These are phyloP conservation scores for Odontamblyopus lacepedii DNA, from an alignment of 2,797 vertebrate species.

Conservation along the genomic window DNA sequence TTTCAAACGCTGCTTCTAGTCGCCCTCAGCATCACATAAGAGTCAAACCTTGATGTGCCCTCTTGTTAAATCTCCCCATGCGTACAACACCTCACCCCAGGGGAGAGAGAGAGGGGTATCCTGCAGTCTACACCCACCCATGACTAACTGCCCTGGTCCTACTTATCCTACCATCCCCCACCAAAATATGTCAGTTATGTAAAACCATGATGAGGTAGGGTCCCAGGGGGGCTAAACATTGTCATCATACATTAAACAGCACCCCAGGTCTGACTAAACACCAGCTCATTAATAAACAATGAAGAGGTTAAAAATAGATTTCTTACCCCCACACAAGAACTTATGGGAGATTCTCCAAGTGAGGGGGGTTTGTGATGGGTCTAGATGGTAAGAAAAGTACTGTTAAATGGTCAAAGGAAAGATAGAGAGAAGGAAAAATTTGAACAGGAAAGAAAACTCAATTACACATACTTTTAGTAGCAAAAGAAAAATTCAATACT, in stretches of 20 bases:
- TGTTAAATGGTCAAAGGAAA: background rate
- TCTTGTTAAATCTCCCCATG: constrained; percentile 64
- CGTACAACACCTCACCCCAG: constrained; percentile 46
- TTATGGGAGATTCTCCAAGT: constrained; percentile 48
- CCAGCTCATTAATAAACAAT: constrained; percentile 78
- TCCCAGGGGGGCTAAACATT: constrained; percentile 66
- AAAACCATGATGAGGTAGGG: constrained; percentile 61
- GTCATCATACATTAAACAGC: constrained; percentile 81
- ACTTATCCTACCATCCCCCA: constrained; percentile 1
- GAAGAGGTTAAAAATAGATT: constrained; percentile 75
- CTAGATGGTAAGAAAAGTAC: background rate
- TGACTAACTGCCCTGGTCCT: constrained; percentile 38
- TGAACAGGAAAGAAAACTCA: background rate
- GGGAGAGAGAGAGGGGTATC: constrained; percentile 46
- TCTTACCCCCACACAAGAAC: constrained; percentile 25
- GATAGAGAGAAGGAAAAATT: background rate
- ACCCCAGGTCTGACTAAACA: constrained; percentile 79
- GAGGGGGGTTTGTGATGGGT: constrained; percentile 25
- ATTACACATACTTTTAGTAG: background rate
- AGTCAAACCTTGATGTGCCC: constrained; percentile 56
- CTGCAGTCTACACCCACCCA: constrained; percentile 45
- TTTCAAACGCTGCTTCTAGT: constrained; percentile 44
- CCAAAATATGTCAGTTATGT: constrained; percentile 72
- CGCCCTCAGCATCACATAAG: constrained; percentile 38
- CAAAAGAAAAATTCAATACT: too few relatives aligned